These are phyloP conservation scores for Campylomormyrus numenius DNA, from an alignment of 2,113 vertebrate genomes.

Conservation along the genomic window DNA sequence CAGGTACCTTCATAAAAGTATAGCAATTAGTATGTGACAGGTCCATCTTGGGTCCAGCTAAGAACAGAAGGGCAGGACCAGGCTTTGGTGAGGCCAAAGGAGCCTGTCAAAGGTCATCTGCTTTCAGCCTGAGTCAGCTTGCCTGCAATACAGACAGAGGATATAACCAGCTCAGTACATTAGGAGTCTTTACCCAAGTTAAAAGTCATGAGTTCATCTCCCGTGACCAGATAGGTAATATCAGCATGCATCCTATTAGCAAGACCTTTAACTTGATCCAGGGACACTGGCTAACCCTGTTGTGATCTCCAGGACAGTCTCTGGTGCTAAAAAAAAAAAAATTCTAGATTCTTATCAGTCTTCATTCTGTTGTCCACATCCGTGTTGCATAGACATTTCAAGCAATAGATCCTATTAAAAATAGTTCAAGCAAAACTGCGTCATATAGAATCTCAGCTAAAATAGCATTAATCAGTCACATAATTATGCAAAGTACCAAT, in stretches of 20 bases:
- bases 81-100: not conserved
- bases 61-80: not conserved
- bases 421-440: not conserved
- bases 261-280: not conserved
- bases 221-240: not conserved
- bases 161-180: not conserved
- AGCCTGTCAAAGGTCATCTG: not conserved
- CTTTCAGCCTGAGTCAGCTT: not conserved
- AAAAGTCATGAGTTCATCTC: not conserved
- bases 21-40: not conserved
- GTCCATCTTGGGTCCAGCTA: not conserved
- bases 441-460: not conserved
- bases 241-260: not conserved
- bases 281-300: not conserved
- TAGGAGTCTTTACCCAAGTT: not conserved
- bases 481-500: not conserved
- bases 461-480: not conserved
- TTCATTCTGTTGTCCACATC: not conserved
- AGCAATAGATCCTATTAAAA: not conserved
- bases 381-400: not conserved
- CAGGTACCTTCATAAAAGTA: slow-evolving; percentile 68
- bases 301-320: not conserved
- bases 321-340: not conserved
- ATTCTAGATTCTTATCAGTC: not conserved
- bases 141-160: not conserved